Evolutionary conservation across 2,797 vertebrate species (phyloP).

Genomic region (Acanthornis magna): DNA sequence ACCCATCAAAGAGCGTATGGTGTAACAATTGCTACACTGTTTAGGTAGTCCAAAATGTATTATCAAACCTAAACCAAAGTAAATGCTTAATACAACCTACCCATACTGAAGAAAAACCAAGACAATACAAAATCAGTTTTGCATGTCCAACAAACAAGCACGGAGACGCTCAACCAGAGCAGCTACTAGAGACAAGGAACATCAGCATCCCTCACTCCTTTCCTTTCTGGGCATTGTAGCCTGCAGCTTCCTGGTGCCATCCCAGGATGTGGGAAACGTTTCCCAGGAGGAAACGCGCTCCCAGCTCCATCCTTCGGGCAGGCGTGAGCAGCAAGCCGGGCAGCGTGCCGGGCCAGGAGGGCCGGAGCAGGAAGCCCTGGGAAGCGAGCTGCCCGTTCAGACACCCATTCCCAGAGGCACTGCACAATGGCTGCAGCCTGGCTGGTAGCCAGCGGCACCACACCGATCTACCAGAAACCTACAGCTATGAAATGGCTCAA

Average conservation of each 20-base stretch:
- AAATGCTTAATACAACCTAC: not conserved
- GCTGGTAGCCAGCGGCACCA: not conserved
- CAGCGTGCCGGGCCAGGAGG: accelerated
- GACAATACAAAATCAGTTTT: not conserved
- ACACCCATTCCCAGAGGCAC: not conserved
- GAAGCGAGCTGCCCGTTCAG: not conserved
- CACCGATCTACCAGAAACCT: not conserved
- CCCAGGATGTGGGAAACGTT: not conserved
- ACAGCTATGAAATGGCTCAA: not conserved
- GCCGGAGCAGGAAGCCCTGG: accelerated
- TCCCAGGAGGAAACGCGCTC: not conserved
- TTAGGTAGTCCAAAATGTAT: not conserved
- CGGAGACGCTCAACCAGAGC: not conserved
- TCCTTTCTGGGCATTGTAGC: not conserved
- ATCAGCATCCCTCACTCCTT: not conserved
- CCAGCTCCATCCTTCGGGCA: not conserved
- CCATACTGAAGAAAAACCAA: not conserved
- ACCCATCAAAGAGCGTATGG: not conserved
- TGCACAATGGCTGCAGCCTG: not conserved
- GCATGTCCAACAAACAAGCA: not conserved
- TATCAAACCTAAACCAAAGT: not conserved
- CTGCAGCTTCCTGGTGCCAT: not conserved
- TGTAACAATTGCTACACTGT: not conserved
- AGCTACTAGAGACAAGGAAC: not conserved
- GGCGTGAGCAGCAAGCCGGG: not conserved